Evolutionary conservation across 2,888 invertebrate genomes (phyloP).

Genomic region (Scaptomyza flava): DNA sequence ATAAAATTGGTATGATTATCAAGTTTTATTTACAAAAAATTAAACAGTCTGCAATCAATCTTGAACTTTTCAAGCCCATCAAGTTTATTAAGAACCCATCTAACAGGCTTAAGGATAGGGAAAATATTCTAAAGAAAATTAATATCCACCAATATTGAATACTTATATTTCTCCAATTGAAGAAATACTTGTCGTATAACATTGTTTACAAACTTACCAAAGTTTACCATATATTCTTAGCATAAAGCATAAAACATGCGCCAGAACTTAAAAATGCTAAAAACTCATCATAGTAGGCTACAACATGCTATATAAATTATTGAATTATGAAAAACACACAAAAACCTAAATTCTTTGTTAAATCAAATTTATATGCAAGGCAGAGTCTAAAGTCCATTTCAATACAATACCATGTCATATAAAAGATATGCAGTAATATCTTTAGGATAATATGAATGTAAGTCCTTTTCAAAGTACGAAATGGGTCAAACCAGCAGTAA

Average conservation of each 20-base stretch:
- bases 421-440: not conserved
- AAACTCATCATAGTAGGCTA: slow-evolving; percentile 17
- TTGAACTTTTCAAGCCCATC: not conserved
- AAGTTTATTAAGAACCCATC: too few species aligned
- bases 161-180: too few species aligned
- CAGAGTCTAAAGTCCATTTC: not conserved
- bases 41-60: not conserved
- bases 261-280: too few species aligned
- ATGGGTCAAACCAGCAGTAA: slow-evolving; percentile 20
- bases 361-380: not conserved
- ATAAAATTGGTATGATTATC: slow-evolving; percentile 12
- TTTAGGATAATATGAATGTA: slow-evolving; percentile 5
- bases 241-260: too few species aligned
- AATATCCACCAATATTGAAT: too few species aligned
- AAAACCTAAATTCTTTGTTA: not conserved
- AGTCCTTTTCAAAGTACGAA: not conserved
- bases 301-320: not conserved
- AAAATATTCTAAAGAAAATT: too few species aligned
- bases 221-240: too few species aligned
- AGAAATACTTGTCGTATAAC: too few species aligned
- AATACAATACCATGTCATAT: not conserved
- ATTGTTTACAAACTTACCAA: not conserved
- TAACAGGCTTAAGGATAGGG: not conserved
- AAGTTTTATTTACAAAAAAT: not conserved
- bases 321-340: not conserved